Evolutionary conservation across 2,888 invertebrate genomes (phyloP).

Genomic region (Caenorhabditis imperialis): DNA sequence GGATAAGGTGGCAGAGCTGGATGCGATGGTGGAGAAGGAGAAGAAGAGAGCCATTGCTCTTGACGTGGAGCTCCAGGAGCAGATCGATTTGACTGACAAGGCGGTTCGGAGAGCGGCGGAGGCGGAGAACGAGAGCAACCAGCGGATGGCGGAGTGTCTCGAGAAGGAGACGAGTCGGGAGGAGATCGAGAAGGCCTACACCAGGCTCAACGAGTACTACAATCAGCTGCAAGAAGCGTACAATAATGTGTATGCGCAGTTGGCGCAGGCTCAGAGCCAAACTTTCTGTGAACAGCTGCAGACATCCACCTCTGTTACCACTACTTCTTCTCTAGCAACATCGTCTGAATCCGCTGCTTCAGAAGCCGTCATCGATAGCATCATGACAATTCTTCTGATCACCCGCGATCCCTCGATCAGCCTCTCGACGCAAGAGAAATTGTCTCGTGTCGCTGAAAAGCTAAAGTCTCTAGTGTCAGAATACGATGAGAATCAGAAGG

Average conservation of each 20-base stretch:
- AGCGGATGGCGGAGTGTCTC: constrained; percentile 65
- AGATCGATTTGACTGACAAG: constrained; percentile 64
- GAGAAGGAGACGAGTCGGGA: constrained; percentile 67
- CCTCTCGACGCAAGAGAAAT: constrained; percentile 19
- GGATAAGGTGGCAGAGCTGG: constrained; percentile 56
- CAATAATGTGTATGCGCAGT: constrained; percentile 60
- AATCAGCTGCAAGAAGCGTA: constrained; percentile 67
- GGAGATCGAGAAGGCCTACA: constrained; percentile 68
- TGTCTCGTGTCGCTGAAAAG: constrained; percentile 37
- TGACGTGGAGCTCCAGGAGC: constrained; percentile 65
- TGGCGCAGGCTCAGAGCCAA: constrained; percentile 19
- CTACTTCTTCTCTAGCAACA: background rate
- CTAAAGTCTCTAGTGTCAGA: constrained; percentile 29
- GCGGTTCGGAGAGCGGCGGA: constrained; percentile 66
- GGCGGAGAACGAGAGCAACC: constrained; percentile 67
- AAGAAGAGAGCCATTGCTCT: constrained; percentile 57
- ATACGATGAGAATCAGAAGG: constrained; percentile 40
- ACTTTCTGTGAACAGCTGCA: background rate
- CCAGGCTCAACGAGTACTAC: constrained; percentile 66
- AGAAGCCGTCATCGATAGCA: constrained; percentile 30
- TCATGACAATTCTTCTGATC: constrained; percentile 40
- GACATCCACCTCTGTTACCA: constrained; percentile 3
- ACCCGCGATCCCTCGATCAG: constrained; percentile 9
- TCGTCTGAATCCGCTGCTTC: background rate
- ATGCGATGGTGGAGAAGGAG: constrained; percentile 56